A percentile compares a stretch with the other conserved stretches of the same genome.
Evolutionary conservation across 2,113 vertebrate genomes (phyloP).

Genomic region (Oxygymnocypris stewartii): DNA sequence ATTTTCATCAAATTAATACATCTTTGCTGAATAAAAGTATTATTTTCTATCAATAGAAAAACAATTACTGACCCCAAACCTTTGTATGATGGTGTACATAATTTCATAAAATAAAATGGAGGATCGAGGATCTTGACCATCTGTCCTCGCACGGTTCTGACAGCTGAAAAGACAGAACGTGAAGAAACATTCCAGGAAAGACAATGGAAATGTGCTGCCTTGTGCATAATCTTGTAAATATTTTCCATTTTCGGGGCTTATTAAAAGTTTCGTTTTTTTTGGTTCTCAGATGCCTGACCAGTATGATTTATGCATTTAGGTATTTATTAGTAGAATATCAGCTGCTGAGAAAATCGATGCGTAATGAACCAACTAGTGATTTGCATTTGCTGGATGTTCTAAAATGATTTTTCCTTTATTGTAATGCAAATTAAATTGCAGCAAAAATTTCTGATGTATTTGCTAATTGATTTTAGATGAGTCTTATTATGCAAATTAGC

Average conservation of each 20-base stretch:
- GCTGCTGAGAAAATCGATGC: not conserved
- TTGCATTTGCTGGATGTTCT: not conserved
- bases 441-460: conserved; percentile 36
- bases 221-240: not conserved
- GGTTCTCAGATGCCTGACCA: not conserved
- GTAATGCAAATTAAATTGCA: conserved; percentile 33
- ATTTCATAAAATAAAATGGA: not conserved
- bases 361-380: not conserved
- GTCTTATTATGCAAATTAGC: conserved; percentile 43
- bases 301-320: not conserved
- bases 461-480: conserved; percentile 51
- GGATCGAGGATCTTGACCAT: conserved; percentile 7
- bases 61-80: not conserved
- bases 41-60: not conserved
- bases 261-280: not conserved
- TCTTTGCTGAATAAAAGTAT: not conserved
- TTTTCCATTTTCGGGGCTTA: not conserved
- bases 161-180: conserved; percentile 5
- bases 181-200: not conserved
- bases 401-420: not conserved
- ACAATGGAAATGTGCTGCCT: not conserved
- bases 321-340: not conserved
- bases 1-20: not conserved
- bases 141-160: not conserved
- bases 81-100: not conserved